These are phyloP conservation scores for Menura novaehollandiae DNA, from an alignment of 2,113 vertebrate species.

Conservation along the genomic window DNA sequence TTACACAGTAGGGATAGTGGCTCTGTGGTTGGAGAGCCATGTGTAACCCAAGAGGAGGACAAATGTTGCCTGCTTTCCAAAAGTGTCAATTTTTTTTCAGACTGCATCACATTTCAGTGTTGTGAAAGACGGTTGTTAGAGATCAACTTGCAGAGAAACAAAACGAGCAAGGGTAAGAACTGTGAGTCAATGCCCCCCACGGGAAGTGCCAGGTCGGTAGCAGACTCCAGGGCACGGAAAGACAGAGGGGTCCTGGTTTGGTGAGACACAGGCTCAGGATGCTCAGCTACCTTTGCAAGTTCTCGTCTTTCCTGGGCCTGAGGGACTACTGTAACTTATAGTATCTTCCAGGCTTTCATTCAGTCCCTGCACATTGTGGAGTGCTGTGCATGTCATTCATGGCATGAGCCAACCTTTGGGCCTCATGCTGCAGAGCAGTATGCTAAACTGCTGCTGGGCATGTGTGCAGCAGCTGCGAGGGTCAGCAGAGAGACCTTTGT, in stretches of 20 bases:
- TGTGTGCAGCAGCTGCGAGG: not conserved
- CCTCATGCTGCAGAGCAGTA: fast-evolving
- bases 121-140: not conserved
- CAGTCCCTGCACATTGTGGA: not conserved
- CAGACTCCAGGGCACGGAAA: not conserved
- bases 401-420: not conserved
- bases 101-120: not conserved
- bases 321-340: not conserved
- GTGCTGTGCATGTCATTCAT: not conserved
- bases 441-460: not conserved
- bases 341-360: not conserved
- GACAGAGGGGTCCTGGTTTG: not conserved
- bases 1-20: not conserved
- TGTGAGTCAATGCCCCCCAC: fast-evolving
- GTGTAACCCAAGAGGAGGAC: not conserved
- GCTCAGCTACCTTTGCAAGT: not conserved
- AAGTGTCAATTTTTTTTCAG: not conserved
- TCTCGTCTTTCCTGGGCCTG: not conserved
- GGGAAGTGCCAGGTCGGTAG: not conserved
- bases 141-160: not conserved
- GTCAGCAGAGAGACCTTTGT: not conserved
- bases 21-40: not conserved
- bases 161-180: not conserved
- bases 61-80: not conserved
- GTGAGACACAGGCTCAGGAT: not conserved